Percentiles rank a stretch among this genome's conserved stretches.
phyloP scores from a whole-genome alignment of 2,888 invertebrate genomes.

The Chydorus sphaericus region DNA sequence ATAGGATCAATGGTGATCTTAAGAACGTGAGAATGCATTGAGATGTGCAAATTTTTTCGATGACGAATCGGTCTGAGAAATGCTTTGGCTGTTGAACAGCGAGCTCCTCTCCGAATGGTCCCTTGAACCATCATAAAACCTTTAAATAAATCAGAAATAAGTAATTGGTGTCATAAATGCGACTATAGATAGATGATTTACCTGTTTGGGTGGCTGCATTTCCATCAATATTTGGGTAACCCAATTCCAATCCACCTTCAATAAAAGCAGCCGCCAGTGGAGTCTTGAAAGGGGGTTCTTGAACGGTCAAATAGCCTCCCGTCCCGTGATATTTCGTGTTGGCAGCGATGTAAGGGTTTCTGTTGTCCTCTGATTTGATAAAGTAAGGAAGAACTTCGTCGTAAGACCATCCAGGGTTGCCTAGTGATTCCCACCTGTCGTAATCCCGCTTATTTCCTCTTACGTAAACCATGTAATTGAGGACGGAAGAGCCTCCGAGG shows the following conservation, averaged over 20 bases:
- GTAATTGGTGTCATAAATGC: no score
- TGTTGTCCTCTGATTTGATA: slow-evolving; percentile 24
- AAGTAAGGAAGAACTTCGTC: slow-evolving; percentile 27
- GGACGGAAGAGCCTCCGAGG: slow-evolving; percentile 8
- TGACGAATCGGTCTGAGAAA: slow-evolving; percentile 63
- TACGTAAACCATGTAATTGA: slow-evolving; percentile 15
- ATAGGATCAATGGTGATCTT: slow-evolving; percentile 56
- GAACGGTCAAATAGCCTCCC: slow-evolving; percentile 17
- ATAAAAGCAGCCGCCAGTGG: slow-evolving; percentile 23
- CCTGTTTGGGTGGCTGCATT: slow-evolving; percentile 77
- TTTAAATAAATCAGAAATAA: slow-evolving; percentile 58
- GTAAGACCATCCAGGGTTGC: slow-evolving; percentile 25
- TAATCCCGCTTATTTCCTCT: slow-evolving; percentile 13
- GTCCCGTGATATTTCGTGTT: slow-evolving; percentile 57
- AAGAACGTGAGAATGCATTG: slow-evolving; percentile 64
- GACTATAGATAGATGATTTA: no score
- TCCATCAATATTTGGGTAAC: slow-evolving; percentile 64
- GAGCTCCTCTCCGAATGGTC: slow-evolving; percentile 68
- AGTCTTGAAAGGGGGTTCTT: slow-evolving; percentile 17
- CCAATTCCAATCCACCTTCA: slow-evolving; percentile 21
- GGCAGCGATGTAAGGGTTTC: slow-evolving; percentile 69
- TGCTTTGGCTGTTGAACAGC: slow-evolving; percentile 73
- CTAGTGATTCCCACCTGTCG: slow-evolving; percentile 13
- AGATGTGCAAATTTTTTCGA: slow-evolving; percentile 61
- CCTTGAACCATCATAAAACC: slow-evolving; percentile 75